A percentile compares a stretch with the other conserved stretches of the same genome.
Conservation (phyloP, 2,797 vertebrate species). For the Monodelphis domestica region DNA sequence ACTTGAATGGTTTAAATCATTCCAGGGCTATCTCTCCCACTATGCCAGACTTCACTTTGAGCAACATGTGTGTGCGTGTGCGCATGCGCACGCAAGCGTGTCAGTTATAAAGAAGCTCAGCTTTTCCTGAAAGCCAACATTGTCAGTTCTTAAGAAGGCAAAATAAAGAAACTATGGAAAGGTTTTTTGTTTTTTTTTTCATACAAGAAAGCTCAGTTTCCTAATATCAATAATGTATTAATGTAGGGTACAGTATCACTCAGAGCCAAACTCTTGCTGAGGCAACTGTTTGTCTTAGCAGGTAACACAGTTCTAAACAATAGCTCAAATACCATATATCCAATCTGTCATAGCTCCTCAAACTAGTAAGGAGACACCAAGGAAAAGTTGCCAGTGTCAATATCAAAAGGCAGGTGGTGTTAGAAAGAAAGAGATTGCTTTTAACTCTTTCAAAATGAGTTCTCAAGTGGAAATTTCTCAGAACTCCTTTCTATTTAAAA, state of each 20-base stretch:
- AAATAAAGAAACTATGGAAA: neutral
- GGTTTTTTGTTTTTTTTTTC: neutral
- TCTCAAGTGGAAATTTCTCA: neutral
- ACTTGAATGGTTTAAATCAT: neutral
- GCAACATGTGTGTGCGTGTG: neutral
- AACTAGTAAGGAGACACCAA: neutral
- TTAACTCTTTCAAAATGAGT: neutral
- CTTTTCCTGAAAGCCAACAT: neutral
- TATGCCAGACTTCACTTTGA: neutral
- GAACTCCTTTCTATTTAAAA: neutral
- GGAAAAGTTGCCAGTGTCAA: neutral
- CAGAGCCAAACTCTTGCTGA: neutral
- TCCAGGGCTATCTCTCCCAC: neutral
- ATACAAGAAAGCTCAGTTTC: neutral
- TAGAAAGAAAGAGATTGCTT: neutral
- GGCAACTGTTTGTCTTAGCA: conserved; percentile 1
- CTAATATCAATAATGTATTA: neutral
- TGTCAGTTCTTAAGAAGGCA: neutral
- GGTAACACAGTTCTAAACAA: neutral
- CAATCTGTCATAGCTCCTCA: neutral
- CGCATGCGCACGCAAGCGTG: too few species aligned
- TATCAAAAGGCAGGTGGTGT: neutral
- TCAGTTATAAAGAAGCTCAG: neutral
- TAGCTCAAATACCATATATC: neutral
- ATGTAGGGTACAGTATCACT: neutral